Conservation (phyloP, 2,113 vertebrate species). For the Marcusenius ussheri region DNA sequence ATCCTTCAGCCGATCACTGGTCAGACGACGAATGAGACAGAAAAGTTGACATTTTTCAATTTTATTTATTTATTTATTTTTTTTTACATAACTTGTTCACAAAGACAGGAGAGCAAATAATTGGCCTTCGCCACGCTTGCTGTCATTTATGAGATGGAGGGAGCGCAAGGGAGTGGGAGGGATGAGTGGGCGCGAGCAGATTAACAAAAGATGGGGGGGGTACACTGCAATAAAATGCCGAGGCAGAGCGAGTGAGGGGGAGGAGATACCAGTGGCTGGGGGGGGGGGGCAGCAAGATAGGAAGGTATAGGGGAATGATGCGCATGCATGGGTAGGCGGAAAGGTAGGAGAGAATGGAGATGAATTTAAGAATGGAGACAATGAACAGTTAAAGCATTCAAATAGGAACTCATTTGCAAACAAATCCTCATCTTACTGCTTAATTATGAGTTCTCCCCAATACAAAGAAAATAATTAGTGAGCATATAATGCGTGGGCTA, state of each 20-base stretch:
- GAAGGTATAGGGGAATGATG: conserved; percentile 31
- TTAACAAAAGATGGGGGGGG: conserved; percentile 41
- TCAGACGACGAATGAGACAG: conserved; percentile 20
- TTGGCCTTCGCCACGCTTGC: conserved; percentile 34
- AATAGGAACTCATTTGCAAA: neutral
- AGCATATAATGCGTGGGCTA: neutral
- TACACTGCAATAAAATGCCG: conserved; percentile 41
- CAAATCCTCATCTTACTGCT: neutral
- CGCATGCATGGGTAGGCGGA: neutral
- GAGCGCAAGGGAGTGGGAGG: conserved; percentile 53
- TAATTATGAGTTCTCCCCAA: neutral
- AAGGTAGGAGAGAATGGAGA: neutral
- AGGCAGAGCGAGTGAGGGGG: conserved; percentile 35
- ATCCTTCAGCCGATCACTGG: neutral
- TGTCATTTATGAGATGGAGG: conserved; percentile 47
- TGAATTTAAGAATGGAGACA: neutral
- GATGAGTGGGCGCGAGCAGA: conserved; percentile 50
- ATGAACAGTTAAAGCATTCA: neutral
- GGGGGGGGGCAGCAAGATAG: conserved; percentile 25
- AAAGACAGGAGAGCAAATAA: conserved; percentile 41
- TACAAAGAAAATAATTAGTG: neutral
- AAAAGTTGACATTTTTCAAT: conserved; percentile 22
- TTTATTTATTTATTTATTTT: neutral
- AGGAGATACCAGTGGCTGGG: conserved; percentile 30
- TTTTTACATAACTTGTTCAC: conserved; percentile 47